These are phyloP conservation scores for Agrotis segetum DNA, from an alignment of 2,888 invertebrate species.

Conservation along the genomic window DNA sequence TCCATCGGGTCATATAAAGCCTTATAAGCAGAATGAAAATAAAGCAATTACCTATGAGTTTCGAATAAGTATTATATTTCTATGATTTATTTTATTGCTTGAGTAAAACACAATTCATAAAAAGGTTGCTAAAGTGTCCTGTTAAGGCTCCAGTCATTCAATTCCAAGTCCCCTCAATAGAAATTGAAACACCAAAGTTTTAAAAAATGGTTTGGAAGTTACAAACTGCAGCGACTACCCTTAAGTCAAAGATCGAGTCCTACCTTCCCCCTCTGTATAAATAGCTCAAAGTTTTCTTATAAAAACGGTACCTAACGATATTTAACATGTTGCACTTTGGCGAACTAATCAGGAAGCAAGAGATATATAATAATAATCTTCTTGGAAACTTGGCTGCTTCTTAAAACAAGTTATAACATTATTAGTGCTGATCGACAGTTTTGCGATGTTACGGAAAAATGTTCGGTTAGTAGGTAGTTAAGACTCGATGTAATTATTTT, in stretches of 20 bases:
- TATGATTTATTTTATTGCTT: too few relatives aligned
- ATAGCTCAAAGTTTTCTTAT: slow-evolving; percentile 56
- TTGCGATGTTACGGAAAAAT: slow-evolving; percentile 59
- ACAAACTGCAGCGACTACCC: slow-evolving; percentile 27
- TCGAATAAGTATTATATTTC: too few relatives aligned
- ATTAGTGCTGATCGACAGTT: slow-evolving; percentile 62
- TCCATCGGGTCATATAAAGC: background rate
- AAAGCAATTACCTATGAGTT: too few relatives aligned
- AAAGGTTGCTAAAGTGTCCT: too few relatives aligned
- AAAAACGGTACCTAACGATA: slow-evolving; percentile 56
- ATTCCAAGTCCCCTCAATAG: too few relatives aligned
- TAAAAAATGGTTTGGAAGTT: slow-evolving; percentile 28
- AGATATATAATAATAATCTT: slow-evolving; percentile 61
- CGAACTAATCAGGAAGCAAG: slow-evolving; percentile 61
- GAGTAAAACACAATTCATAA: too few relatives aligned
- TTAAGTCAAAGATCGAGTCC: slow-evolving; percentile 41
- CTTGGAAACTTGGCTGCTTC: slow-evolving; percentile 54
- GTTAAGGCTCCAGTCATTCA: too few relatives aligned
- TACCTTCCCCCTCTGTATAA: slow-evolving; percentile 40
- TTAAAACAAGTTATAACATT: slow-evolving; percentile 63
- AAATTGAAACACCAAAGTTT: too few relatives aligned
- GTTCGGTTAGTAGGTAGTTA: slow-evolving; percentile 41
- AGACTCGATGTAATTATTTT: slow-evolving; percentile 48
- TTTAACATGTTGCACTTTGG: slow-evolving; percentile 63
- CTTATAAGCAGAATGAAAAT: too few relatives aligned